Evolutionary conservation across 2,113 vertebrate genomes (phyloP), one percentile per base, ranked within the genome.

Genomic region (Capreolus pygargus): DNA sequence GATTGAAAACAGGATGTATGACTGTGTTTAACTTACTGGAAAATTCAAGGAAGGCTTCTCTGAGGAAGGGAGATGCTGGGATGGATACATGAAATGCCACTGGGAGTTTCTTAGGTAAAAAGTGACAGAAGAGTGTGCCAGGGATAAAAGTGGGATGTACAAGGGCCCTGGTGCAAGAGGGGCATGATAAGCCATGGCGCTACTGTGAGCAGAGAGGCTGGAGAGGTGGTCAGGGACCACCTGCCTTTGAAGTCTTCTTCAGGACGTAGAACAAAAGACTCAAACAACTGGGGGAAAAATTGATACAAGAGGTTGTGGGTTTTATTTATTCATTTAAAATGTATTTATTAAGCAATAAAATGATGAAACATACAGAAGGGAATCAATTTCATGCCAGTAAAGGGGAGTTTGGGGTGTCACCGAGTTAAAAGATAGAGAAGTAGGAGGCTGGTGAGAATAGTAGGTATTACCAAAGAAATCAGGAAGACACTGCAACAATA

Each of bases 141-240:
- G 28, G 45, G 9, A 16, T 67, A 17, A 25, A 70, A 39, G 25
- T 33, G 6, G 33, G 64, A 67, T 12, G 19, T 15, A 45, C 43
- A 76, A 54, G 81, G 60, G 43, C 19, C 33, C 30, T 17, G 61
- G 27, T 17, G 30, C 47, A 57, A 2, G 25, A 85, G 9, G 16
- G 7, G 5, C 13, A 7, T 3, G 14, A 8, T 1, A 23, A 78
- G 33, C 14, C 6, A 1, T 2, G 36, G 27, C 11, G 6, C 30
- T 27, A 43, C 82, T 25, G 7, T 4, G 1, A 36, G 25, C 52
- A 36, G 19, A n/a, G 0, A 55, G 54, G 43, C 43, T 70, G 8
- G 16, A 50, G 47, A 11, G n/a, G 15, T 3, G 21, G 21, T 7
- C 39, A 84, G 5, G 15, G 81, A 23, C 76, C 25, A 25, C 25